A percentile compares a stretch with the other conserved stretches of the same genome.
phyloP scores from a whole-genome alignment of 2,888 invertebrate species.

The Disparrhopalites patrizii region DNA sequence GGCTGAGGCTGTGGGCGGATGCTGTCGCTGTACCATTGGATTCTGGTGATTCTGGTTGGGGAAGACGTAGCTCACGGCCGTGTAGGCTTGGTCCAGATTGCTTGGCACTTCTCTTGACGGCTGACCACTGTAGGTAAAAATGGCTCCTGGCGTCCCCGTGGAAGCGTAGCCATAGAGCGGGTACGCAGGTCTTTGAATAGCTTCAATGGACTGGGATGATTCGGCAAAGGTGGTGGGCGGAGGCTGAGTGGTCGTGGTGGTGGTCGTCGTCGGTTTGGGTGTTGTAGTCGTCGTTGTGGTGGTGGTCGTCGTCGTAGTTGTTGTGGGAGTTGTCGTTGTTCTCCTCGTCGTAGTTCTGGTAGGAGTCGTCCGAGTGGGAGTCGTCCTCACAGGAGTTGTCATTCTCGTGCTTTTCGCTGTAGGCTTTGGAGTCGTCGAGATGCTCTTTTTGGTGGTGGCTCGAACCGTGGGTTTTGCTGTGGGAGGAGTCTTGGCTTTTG shows the following conservation, averaged over 20 bases:
- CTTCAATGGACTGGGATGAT: conserved; percentile 6
- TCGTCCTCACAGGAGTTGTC: conserved; percentile 21
- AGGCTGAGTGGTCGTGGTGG: conserved; percentile 16
- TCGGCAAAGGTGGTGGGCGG: conserved; percentile 12
- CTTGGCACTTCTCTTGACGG: neutral
- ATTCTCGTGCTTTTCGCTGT: conserved; percentile 19
- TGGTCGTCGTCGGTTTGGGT: conserved; percentile 12
- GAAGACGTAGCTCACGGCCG: conserved; percentile 21
- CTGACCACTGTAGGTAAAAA: conserved; percentile 9
- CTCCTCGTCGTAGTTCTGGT: conserved; percentile 22
- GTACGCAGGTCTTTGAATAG: conserved; percentile 10
- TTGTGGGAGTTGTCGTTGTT: conserved; percentile 22
- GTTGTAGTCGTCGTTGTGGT: conserved; percentile 31
- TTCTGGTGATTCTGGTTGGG: neutral
- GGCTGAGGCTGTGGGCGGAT: neutral
- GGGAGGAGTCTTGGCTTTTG: neutral
- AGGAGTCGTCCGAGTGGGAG: conserved; percentile 15
- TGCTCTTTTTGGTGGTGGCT: too few species aligned
- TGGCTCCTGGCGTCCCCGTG: neutral
- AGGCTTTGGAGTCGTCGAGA: conserved; percentile 10
- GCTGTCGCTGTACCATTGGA: neutral
- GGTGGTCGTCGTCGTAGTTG: conserved; percentile 32
- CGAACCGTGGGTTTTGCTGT: conserved; percentile 14
- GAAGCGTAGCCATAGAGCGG: conserved; percentile 27
- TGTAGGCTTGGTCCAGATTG: conserved; percentile 24